Evolutionary conservation across 2,797 vertebrate genomes (phyloP).

Genomic region (Scleropages formosus): DNA sequence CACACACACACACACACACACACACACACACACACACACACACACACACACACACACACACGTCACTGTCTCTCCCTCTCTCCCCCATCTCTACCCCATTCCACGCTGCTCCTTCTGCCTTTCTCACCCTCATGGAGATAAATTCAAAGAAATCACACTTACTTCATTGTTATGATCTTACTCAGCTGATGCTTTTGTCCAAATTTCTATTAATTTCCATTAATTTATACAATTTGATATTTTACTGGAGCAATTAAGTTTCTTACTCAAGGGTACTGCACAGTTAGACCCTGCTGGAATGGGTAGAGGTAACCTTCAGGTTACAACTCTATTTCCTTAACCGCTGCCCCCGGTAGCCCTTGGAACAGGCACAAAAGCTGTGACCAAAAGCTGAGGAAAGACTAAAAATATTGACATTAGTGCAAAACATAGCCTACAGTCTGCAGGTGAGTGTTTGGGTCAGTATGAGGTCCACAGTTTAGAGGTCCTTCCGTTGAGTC

Average conservation of each 20-base stretch:
- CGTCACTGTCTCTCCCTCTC: background rate
- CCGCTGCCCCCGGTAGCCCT: background rate
- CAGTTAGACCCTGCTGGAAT: no score
- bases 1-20: no score
- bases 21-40: no score
- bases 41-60: no score
- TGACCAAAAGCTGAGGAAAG: background rate
- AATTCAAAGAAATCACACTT: no score
- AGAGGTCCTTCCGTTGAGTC: background rate
- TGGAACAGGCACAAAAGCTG: conserved; percentile 1
- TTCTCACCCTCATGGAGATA: background rate
- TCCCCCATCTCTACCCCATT: background rate
- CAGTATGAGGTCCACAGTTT: background rate
- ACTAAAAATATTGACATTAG: background rate
- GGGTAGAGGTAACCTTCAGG: no score
- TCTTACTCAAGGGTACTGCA: no score
- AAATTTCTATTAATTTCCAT: background rate
- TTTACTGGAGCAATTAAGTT: no score
- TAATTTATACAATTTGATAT: no score
- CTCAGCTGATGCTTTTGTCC: background rate
- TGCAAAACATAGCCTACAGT: background rate
- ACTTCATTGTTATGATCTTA: background rate
- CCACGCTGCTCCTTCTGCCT: background rate
- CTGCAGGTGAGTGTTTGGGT: background rate
- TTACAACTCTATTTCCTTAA: no score